Evolutionary conservation across 2,113 vertebrate genomes (phyloP), one percentile per base, ranked within the genome.

Genomic region (Nesoenas mayeri): DNA sequence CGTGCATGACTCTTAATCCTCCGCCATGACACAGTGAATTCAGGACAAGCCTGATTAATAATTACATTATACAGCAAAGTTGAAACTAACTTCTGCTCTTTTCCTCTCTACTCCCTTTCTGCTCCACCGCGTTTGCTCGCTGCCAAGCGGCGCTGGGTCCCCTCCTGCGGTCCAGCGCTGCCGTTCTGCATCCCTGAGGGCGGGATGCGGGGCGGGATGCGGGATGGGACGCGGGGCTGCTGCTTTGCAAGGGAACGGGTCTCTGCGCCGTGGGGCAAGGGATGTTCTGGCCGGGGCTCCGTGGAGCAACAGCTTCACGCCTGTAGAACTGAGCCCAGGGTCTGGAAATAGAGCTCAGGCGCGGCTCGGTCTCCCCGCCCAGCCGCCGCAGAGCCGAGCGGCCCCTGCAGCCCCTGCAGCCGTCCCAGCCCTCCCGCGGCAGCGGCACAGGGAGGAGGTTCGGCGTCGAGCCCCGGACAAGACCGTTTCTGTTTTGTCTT

Each of bases 1-100:
- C 71, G 71, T 96, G 95, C 94, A 66, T 91, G 92, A 93, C 94
- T 95, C 94, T 21, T 96, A 96, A 97, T 97, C 96, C 93, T 89
- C 78, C 12, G 62, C 92, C 82, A 79, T 93, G 93, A 96, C 95
- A 94, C 96, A 82, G 86, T 69, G 93, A 95, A 91, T 88, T 96
- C 86, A 66, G 91, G 92, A 92, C 92, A 73, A 93, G 92, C 93
- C 64, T 84, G 88, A 91, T 94, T 94, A 92, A 91, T 90, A 91
- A 95, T 93, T 95, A 70, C 64, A 70, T 96, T 92, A 93, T 84
- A 34, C 94, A 79, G 88, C 83, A 75, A 97, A 95, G 93, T 79
- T 65, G 61, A 85, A 75, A 87, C 26, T 26, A 34, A 8, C 77
- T 84, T 69, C 69, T 17, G 56, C 69, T 77, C 40, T 24, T 31